These are phyloP conservation scores for cat (Felis catus) DNA, from an alignment of 2,113 vertebrate species.

Conservation along the genomic window F.catus_Fca126_mat1.0 CM031414.1:13205501-13206000, in stretches of 20 bases:
- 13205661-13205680: not conserved
- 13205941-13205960: too few species aligned
- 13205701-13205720: not conserved
- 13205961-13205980: too few species aligned
- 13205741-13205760: not conserved
- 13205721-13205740: not conserved
- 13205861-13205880: too few species aligned
- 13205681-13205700: not conserved
- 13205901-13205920: too few species aligned
- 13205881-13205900: too few species aligned
- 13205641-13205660: not conserved
- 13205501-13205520: not conserved
- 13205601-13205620: not conserved
- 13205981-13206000: too few species aligned
- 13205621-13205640: not conserved
- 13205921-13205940: too few species aligned
- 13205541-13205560: not conserved
- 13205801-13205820: not conserved
- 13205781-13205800: not conserved
- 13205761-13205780: not conserved
- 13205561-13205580: not conserved
- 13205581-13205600: not conserved
- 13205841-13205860: too few species aligned
- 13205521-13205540: not conserved
- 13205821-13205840: not conserved